These are phyloP conservation scores for Orthonyx spaldingii DNA, from an alignment of 2,113 vertebrate species.

Conservation along the genomic window DNA sequence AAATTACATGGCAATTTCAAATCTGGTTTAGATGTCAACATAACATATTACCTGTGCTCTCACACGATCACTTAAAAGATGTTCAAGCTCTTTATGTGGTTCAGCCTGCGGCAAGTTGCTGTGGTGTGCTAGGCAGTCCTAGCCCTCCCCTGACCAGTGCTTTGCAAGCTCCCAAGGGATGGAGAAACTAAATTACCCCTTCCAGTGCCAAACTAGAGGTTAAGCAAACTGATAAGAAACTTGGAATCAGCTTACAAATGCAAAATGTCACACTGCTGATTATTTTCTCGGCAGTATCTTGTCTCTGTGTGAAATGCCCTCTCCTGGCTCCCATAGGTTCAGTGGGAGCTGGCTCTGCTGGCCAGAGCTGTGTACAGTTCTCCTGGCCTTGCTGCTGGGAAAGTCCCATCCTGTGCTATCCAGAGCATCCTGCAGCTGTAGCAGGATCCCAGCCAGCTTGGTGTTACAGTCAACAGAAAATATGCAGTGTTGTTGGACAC, in stretches of 20 bases:
- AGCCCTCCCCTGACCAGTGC: not conserved
- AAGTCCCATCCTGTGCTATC: not conserved
- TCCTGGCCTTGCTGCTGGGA: not conserved
- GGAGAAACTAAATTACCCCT: not conserved
- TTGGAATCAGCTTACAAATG: not conserved
- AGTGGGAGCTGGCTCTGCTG: not conserved
- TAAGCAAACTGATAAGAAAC: not conserved
- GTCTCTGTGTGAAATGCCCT: not conserved
- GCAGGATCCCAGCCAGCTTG: not conserved
- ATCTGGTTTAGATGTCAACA: not conserved
- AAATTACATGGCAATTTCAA: not conserved
- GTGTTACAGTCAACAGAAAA: not conserved
- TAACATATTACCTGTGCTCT: not conserved
- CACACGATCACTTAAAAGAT: not conserved
- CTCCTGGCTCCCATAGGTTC: not conserved
- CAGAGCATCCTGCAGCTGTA: not conserved
- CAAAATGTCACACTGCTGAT: not conserved
- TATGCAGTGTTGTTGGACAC: fast-evolving
- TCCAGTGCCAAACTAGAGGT: not conserved
- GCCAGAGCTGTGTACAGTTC: not conserved
- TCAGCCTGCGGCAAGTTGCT: not conserved
- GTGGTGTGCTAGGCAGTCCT: not conserved
- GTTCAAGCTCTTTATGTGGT: not conserved
- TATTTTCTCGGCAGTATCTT: not conserved
- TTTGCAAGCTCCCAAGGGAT: not conserved